Conservation (phyloP, 2,888 invertebrate genomes). For the Nycteola revayana region DNA sequence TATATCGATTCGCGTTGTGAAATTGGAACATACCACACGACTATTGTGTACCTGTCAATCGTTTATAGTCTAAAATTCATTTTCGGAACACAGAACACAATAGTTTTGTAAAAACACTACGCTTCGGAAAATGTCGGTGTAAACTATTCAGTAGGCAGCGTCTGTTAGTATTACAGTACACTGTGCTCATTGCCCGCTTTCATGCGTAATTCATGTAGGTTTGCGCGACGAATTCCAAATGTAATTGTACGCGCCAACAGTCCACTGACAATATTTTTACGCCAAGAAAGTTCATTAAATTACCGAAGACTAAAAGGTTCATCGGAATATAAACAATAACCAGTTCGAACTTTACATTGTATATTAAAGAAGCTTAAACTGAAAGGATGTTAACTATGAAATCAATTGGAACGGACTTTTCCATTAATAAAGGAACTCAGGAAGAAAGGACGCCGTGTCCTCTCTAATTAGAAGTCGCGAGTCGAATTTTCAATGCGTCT, state of each 20-base stretch:
- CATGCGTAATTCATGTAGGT: slow-evolving; percentile 71
- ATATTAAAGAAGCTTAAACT: slow-evolving; percentile 38
- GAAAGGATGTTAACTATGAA: slow-evolving; percentile 65
- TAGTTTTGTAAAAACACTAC: slow-evolving; percentile 6
- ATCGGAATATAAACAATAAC: slow-evolving; percentile 25
- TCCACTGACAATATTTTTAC: slow-evolving; percentile 37
- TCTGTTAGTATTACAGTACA: slow-evolving; percentile 53
- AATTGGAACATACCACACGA: slow-evolving; percentile 44
- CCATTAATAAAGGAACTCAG: slow-evolving; percentile 68
- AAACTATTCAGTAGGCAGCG: slow-evolving; percentile 21
- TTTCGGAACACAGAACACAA: slow-evolving; percentile 1
- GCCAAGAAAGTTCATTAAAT: slow-evolving; percentile 23
- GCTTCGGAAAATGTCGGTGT: slow-evolving; percentile 17
- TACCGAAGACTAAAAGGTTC: slow-evolving; percentile 20
- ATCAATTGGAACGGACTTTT: slow-evolving; percentile 70
- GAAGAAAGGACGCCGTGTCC: slow-evolving; percentile 63
- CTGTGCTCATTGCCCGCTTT: slow-evolving; percentile 58
- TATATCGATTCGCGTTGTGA: slow-evolving; percentile 41
- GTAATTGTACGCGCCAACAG: slow-evolving; percentile 59
- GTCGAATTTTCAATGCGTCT: slow-evolving; percentile 76
- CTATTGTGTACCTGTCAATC: slow-evolving; percentile 36
- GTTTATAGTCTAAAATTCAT: slow-evolving; percentile 13
- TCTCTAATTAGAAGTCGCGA: slow-evolving; percentile 76
- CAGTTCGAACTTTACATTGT: slow-evolving; percentile 26
- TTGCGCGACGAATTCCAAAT: slow-evolving; percentile 68